A percentile compares a stretch with the other conserved stretches of the same genome.
phyloP scores from a whole-genome alignment of 35 echinoderm and acorn worm genomes.

The Ophioderma brevispina region DNA sequence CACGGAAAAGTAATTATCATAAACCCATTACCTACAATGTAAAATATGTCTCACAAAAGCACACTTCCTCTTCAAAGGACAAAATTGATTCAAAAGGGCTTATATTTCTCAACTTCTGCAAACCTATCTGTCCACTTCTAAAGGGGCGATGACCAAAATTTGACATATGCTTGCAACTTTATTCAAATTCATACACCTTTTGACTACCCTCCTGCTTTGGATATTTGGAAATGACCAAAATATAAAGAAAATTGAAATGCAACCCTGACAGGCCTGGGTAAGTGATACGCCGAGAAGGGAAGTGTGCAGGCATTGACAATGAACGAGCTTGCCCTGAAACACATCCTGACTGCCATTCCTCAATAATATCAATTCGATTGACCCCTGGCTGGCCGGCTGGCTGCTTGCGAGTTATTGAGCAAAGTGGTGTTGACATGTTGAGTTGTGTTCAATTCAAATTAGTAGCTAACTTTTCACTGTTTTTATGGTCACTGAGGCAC shows the following conservation, averaged over 20 bases:
- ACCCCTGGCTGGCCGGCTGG: neutral
- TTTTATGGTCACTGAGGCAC: too few relatives aligned
- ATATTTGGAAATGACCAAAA: neutral
- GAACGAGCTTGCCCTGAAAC: neutral
- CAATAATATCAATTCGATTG: neutral
- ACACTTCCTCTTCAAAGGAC: too few relatives aligned
- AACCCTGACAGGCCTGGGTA: neutral
- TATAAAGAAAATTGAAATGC: neutral
- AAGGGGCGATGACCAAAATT: neutral
- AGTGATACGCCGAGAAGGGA: conserved; percentile 1
- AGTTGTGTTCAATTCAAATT: too few relatives aligned
- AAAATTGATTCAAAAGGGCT: too few relatives aligned
- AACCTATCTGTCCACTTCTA: too few relatives aligned
- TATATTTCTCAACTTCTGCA: too few relatives aligned
- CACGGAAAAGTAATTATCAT: too few relatives aligned
- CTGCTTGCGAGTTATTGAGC: neutral
- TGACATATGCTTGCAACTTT: neutral
- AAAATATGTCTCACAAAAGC: too few relatives aligned
- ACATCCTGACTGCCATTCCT: neutral
- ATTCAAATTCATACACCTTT: neutral
- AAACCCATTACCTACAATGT: too few relatives aligned
- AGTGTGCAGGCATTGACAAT: neutral
- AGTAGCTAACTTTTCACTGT: too few relatives aligned
- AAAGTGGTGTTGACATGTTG: too few relatives aligned
- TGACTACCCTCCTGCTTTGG: neutral